phyloP scores from a whole-genome alignment of 2,797 vertebrate genomes.

The Botia kubotai region DNA sequence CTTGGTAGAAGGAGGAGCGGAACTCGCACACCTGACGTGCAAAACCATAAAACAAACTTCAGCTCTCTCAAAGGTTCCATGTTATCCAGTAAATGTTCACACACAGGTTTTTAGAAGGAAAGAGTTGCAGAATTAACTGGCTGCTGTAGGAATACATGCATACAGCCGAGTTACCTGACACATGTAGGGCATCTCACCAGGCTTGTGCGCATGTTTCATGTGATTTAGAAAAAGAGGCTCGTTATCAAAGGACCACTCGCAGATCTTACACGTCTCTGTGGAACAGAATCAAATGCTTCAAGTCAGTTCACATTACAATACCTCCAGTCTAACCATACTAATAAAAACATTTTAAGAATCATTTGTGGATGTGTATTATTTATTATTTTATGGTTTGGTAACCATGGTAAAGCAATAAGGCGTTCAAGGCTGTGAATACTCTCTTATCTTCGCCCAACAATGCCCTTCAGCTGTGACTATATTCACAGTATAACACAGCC shows the following conservation, averaged over 20 bases:
- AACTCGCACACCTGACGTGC: conserved; percentile 86
- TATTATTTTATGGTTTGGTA: not conserved
- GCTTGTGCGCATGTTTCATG: conserved; percentile 93
- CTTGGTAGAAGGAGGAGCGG: conserved; percentile 89
- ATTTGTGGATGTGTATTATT: not conserved
- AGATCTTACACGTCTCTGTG: conserved; percentile 91
- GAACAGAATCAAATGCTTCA: not conserved
- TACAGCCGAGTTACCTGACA: conserved; percentile 82
- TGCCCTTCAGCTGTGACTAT: too few relatives aligned
- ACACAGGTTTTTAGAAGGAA: conserved; percentile 2
- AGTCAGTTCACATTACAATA: not conserved
- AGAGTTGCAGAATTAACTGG: not conserved
- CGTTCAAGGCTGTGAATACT: too few relatives aligned
- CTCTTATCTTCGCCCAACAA: too few relatives aligned
- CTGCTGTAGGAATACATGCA: not conserved
- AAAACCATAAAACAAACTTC: not conserved
- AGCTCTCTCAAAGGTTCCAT: not conserved
- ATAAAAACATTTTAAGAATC: too few relatives aligned
- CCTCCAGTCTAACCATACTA: not conserved
- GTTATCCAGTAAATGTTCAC: not conserved
- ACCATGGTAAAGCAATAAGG: not conserved
- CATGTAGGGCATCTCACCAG: conserved; percentile 95
- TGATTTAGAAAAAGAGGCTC: conserved; percentile 89
- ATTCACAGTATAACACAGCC: not conserved
- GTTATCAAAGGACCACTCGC: conserved; percentile 86